These are phyloP conservation scores for Patagioenas fasciata DNA, from an alignment of 2,113 vertebrate genomes.

Conservation along the genomic window DNA sequence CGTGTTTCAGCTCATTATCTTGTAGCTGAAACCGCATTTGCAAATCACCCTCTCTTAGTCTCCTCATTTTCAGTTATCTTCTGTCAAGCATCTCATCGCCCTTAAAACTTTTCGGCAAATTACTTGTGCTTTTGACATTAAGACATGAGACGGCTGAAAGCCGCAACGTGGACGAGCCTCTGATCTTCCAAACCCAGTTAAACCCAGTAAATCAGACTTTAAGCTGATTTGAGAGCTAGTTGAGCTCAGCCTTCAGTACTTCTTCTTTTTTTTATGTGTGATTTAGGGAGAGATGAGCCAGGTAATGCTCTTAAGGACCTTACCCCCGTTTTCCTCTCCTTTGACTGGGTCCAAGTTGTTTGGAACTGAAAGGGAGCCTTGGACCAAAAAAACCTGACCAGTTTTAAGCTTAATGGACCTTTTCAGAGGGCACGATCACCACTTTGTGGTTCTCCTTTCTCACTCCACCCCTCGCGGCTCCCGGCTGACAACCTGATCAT, in stretches of 20 bases:
- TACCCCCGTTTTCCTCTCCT: not conserved
- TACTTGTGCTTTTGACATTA: constrained; percentile 41
- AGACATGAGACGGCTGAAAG: constrained; percentile 11
- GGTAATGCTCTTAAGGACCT: constrained; percentile 32
- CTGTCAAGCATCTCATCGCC: constrained; percentile 23
- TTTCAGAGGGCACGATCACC: constrained; percentile 27
- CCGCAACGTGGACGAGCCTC: not conserved
- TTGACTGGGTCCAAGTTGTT: not conserved
- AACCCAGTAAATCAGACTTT: constrained; percentile 51
- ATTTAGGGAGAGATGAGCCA: constrained; percentile 21
- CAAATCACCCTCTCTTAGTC: not conserved
- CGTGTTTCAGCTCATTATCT: not conserved
- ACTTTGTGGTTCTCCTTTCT: constrained; percentile 45
- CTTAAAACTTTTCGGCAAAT: constrained; percentile 37
- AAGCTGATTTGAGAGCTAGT: constrained; percentile 47
- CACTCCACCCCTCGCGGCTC: not conserved
- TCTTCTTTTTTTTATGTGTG: not conserved
- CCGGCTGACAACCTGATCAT: constrained; percentile 52
- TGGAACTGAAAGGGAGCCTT: not conserved
- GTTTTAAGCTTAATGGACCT: constrained; percentile 11
- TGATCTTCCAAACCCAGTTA: constrained; percentile 61
- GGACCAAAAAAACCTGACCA: not conserved
- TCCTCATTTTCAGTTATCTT: constrained; percentile 7
- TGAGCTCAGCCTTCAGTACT: constrained; percentile 12
- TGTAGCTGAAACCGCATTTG: not conserved